Percentiles rank a stretch among this genome's conserved stretches.
Conservation (phyloP, 1,140 invertebrate species). For the Panagrolaimus sp. region DNA sequence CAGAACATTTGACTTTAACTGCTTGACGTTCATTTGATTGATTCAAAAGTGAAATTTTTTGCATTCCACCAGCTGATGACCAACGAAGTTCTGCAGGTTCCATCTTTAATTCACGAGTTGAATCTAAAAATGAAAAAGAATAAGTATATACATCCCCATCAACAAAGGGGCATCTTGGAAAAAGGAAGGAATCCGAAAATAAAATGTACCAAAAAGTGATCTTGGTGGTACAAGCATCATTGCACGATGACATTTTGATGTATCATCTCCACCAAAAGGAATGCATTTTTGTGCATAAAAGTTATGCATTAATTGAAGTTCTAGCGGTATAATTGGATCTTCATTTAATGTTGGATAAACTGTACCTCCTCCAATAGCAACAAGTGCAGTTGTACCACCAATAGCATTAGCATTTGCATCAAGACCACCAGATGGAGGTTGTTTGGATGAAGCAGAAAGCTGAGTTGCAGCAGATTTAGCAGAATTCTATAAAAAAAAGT, state of each 20-base stretch:
- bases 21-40: slow-evolving; percentile 16
- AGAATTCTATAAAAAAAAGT: not conserved
- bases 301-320: not conserved
- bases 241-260: no score
- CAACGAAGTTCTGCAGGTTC: slow-evolving; percentile 17
- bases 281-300: not conserved
- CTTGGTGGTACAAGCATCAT: no score
- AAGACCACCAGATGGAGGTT: no score
- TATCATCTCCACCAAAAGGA: no score
- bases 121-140: not conserved
- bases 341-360: no score
- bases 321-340: not conserved
- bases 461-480: not conserved
- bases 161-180: not conserved
- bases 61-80: slow-evolving; percentile 12
- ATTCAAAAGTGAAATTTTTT: slow-evolving; percentile 13
- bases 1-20: slow-evolving; percentile 27
- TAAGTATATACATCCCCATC: not conserved
- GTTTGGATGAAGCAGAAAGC: not conserved
- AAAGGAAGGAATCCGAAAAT: no score
- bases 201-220: no score
- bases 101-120: slow-evolving; percentile 6
- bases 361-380: no score
- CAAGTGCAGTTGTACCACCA: no score
- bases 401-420: no score